phyloP scores from a whole-genome alignment of 1,140 invertebrate species.

The Aphelenchoides avenae region DNA sequence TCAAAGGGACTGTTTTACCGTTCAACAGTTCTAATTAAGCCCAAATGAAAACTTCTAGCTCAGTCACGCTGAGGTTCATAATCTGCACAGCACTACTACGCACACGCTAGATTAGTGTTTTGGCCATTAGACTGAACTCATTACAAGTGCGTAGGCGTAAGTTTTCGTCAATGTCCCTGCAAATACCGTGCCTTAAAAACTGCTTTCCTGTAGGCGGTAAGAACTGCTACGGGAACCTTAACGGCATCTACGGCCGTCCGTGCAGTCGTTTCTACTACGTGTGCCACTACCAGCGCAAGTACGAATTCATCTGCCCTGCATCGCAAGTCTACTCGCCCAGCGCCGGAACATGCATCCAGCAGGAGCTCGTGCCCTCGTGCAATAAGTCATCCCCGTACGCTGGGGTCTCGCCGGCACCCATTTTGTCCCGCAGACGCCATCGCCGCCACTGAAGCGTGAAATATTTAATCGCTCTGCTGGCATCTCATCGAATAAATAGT shows the following conservation, averaged over 20 bases:
- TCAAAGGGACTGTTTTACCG: too few relatives aligned
- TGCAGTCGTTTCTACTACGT: constrained; percentile 23
- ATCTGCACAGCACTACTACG: background rate
- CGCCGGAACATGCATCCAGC: background rate
- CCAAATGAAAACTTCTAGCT: too few relatives aligned
- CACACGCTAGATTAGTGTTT: too few relatives aligned
- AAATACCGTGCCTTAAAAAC: background rate
- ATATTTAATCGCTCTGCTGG: too few relatives aligned
- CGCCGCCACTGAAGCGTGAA: constrained; percentile 10
- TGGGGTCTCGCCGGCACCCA: background rate
- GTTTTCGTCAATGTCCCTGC: background rate
- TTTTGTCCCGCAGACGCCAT: background rate
- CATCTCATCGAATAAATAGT: too few relatives aligned
- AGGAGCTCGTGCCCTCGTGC: background rate
- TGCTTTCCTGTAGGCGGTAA: constrained; percentile 21
- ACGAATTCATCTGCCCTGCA: constrained; percentile 21
- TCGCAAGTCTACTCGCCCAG: constrained; percentile 8
- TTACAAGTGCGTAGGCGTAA: constrained; percentile 6
- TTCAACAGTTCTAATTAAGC: too few relatives aligned
- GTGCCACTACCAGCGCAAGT: constrained; percentile 11
- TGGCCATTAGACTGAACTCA: constrained; percentile 1
- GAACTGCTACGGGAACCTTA: background rate
- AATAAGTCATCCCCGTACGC: background rate
- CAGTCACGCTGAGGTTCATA: background rate
- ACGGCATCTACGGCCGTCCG: constrained; percentile 24